Base-by-base conservation (phyloP, 2,888 invertebrate genomes). In the Balanococcus diminutus region DNA sequence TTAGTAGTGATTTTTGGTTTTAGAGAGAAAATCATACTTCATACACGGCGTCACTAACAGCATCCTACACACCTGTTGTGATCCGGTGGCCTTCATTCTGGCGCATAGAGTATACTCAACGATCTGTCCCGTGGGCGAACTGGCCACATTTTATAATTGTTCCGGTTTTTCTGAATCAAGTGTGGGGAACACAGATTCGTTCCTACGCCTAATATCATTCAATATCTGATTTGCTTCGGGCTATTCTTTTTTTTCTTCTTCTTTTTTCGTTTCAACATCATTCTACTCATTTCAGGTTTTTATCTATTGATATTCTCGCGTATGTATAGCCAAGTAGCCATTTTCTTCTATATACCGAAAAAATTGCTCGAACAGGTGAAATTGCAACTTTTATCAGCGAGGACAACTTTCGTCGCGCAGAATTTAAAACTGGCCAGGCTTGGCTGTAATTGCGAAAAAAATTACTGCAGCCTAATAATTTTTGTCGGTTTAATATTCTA, bases 201-300 rank as follows among this genome's bases (percentile, higher is more conserved):
- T 83, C 83, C 83, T 83, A 83, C 83, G 83, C 83, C 61, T 83
- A 83, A 56, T 83, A 83, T 83, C 83, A 83, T 83, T 83, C 83
- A 83, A 56, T 56, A 83, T 83, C 56, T 83, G 46, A 56, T 83
- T 83, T 36, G 51, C 83, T 46, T 61, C 83, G 51, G 61, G 51
- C 56, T 82, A 31, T 82, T 82, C 51, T 51, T 51, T 56, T 61
- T 83, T 82, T 51, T 28, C 51, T 83, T 82, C 31, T 28, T 82
- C 31, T 51, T 56, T 31, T 81, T 46, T 51, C 28, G 28, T 46
- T 51, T 81, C 81, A 81, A 36, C 42, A 81, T 81, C 42, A 46
- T 81, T 81, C 46, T 81, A 36, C 81, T 81, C 36, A 42, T 46
- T 81, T 81, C 75, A 79, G 75, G 75, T 79, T 79, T 79, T 79